Conservation (phyloP, 2,113 vertebrate genomes). For the Aldabrachelys gigantea region DNA sequence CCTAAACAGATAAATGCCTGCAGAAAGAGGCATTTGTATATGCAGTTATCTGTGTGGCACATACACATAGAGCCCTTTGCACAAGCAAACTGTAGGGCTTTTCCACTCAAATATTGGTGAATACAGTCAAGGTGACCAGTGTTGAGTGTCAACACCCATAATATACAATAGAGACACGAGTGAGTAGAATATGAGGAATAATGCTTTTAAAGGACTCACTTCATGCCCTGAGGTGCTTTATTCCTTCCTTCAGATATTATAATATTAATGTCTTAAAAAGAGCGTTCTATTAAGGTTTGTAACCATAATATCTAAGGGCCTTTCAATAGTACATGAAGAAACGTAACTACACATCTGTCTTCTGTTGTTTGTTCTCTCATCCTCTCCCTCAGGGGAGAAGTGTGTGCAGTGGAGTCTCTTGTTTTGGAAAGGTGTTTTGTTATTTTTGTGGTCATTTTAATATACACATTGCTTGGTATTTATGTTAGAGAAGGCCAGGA, state of each 20-base stretch:
- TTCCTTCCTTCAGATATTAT: background rate
- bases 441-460: too few species aligned
- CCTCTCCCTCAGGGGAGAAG: too few species aligned
- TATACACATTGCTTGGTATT: too few species aligned
- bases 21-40: background rate
- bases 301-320: too few species aligned
- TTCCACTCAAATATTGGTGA: background rate
- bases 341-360: too few species aligned
- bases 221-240: background rate
- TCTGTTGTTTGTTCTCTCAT: too few species aligned
- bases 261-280: conserved; percentile 12
- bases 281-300: background rate
- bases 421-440: too few species aligned
- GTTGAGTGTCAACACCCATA: conserved; percentile 12
- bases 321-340: too few species aligned
- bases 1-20: background rate
- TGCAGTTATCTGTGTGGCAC: background rate
- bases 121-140: background rate
- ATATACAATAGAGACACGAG: background rate
- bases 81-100: background rate
- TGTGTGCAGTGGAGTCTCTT: too few species aligned
- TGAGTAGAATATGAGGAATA: background rate
- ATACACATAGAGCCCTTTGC: background rate
- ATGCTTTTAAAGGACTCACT: background rate
- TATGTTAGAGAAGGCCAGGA: too few species aligned